Evolutionary conservation across 2,797 vertebrate genomes (phyloP), one percentile per base, ranked within the genome.

Genomic region (Chelonia mydas): DNA sequence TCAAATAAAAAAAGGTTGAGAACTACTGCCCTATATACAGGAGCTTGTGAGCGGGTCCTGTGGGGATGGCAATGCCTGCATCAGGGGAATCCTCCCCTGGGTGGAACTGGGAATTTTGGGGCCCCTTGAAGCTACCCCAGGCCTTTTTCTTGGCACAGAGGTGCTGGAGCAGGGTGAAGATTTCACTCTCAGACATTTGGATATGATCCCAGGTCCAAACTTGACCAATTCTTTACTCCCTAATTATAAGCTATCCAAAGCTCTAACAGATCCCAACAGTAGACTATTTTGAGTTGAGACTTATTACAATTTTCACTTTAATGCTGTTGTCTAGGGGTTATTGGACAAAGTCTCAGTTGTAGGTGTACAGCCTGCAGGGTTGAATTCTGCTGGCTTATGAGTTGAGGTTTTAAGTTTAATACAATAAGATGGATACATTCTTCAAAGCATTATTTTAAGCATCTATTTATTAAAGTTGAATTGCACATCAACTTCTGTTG

Each of bases 401-500:
- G 84, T 53, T 55, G 94, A 90, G 74, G 72, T 90, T 94, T 96
- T 51, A n/a, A 3, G 28, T 80, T 89, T 90, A 93, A 95, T 45
- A 53, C 81, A 65, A 83, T 68, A 88, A 87, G 94, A 92, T 2
- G 21, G 88, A 92, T 92, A 33, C 81, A 33, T 51, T 83, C 74
- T 11, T 72, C 91, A 88, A 84, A 93, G 61, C 7, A 82, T 77
- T 53, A 27, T 89, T 96, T 94, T 88, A 90, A 96, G 79, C 82
- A 94, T 81, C 86, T 88, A 23, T 95, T 97, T 96, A 96, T 95
- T 96, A 96, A 92, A 92, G 86, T 88, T 92, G 94, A 94, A 94
- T 90, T 90, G 87, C 1, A 16, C 77, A 61, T 4, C 85, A 87
- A 86, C 21, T 91, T 80, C 55, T 95, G 89, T 82, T 96, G 88